These are phyloP conservation scores for Andrena flavipes DNA, from an alignment of 2,888 invertebrate species.

Conservation along the genomic window DNA sequence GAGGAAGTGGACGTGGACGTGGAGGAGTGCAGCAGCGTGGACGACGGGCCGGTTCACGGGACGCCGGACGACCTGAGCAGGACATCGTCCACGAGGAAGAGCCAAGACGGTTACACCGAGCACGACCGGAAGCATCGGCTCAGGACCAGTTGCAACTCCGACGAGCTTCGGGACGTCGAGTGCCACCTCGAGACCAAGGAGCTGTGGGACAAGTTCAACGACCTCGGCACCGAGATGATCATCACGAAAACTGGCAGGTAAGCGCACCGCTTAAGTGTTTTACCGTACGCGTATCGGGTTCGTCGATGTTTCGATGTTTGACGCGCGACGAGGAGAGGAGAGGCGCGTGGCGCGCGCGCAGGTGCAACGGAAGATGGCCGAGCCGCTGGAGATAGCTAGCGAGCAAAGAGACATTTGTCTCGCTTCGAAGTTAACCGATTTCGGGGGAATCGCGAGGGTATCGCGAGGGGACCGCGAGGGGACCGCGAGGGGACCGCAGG, in stretches of 20 bases:
- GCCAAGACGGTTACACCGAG: conserved; percentile 45
- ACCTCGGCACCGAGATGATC: conserved; percentile 93
- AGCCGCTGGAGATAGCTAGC: conserved; percentile 7
- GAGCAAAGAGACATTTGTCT: conserved; percentile 21
- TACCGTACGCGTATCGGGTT: neutral
- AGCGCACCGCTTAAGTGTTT: neutral
- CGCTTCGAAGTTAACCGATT: conserved; percentile 15
- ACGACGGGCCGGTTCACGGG: conserved; percentile 81
- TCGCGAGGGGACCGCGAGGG: neutral
- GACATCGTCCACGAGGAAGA: conserved; percentile 66
- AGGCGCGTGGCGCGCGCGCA: conserved; percentile 33
- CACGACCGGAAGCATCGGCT: conserved; percentile 78
- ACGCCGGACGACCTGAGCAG: conserved; percentile 70
- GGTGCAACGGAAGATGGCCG: conserved; percentile 39
- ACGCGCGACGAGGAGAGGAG: too few relatives aligned
- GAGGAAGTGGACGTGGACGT: conserved; percentile 87
- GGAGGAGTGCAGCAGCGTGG: conserved; percentile 87
- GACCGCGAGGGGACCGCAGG: neutral
- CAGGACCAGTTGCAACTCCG: conserved; percentile 88
- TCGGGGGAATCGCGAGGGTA: neutral
- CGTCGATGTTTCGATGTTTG: too few relatives aligned
- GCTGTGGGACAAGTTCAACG: conserved; percentile 92
- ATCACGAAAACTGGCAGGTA: conserved; percentile 94
- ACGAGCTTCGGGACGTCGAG: conserved; percentile 88
- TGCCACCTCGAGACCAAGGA: conserved; percentile 93